A percentile compares a stretch with the other conserved stretches of the same genome.
These are phyloP conservation scores for Spicauda simplicius DNA, from an alignment of 2,888 invertebrate species.

Conservation along the genomic window DNA sequence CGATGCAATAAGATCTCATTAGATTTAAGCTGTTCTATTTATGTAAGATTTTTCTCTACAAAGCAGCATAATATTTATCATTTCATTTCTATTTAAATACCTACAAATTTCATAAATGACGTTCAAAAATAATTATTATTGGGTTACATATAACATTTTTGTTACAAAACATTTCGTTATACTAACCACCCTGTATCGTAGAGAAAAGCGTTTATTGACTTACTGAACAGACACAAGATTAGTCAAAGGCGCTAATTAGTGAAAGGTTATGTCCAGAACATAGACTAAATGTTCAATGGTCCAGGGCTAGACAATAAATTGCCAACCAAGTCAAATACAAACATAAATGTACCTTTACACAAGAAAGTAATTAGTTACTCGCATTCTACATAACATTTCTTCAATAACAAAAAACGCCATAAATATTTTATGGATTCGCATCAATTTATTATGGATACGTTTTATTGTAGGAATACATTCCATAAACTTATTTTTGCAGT, in stretches of 20 bases:
- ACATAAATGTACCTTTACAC: neutral
- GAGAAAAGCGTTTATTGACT: no score
- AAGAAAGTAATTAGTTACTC: no score
- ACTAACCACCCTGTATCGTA: no score
- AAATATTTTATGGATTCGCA: no score
- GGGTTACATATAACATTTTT: no score
- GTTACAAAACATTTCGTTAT: no score
- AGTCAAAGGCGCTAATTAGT: neutral
- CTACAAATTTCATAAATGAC: no score
- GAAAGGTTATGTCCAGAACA: neutral
- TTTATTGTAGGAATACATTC: constrained; percentile 20
- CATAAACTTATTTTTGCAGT: constrained; percentile 3
- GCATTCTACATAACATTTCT: neutral
- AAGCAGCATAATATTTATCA: neutral
- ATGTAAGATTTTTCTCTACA: no score
- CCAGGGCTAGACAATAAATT: neutral
- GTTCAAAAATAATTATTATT: no score
- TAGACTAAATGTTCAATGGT: neutral
- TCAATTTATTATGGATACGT: constrained; percentile 11
- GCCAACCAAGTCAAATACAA: neutral
- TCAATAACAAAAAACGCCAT: constrained; percentile 15
- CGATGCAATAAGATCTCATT: constrained; percentile 40
- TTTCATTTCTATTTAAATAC: no score
- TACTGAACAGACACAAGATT: neutral
- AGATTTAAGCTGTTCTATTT: constrained; percentile 25